These are phyloP conservation scores for Eupithecia exiguata DNA, from an alignment of 2,888 invertebrate genomes.

Conservation along the genomic window DNA sequence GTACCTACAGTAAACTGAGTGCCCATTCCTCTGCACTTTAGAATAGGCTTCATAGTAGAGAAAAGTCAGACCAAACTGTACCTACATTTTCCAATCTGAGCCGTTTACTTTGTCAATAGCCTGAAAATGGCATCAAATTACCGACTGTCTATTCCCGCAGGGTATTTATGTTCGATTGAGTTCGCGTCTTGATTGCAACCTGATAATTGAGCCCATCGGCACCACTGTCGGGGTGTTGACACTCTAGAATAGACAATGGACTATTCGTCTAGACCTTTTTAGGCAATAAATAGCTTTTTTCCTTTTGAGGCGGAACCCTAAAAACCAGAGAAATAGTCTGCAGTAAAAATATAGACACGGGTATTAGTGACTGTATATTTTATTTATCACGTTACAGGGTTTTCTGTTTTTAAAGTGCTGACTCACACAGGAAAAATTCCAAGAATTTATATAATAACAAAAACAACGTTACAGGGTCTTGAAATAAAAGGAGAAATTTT, in stretches of 20 bases:
- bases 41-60: background rate
- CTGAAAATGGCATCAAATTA: slow-evolving; percentile 22
- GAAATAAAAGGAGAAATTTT: background rate
- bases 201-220: slow-evolving; percentile 21
- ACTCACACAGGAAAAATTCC: too few species aligned
- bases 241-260: background rate
- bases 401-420: too few species aligned
- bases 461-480: background rate
- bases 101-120: background rate
- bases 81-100: slow-evolving; percentile 18
- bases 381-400: background rate
- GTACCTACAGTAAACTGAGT: background rate
- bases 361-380: background rate
- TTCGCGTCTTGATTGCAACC: slow-evolving; percentile 19
- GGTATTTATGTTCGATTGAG: slow-evolving; percentile 19
- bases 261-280: background rate
- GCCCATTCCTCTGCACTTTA: background rate
- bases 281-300: background rate
- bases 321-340: background rate
- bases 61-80: background rate
- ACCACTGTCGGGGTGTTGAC: slow-evolving; percentile 10
- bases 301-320: background rate
- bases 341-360: background rate
- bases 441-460: too few species aligned
- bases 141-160: slow-evolving; percentile 15